Evolutionary conservation across 2,113 vertebrate species (phyloP).

Genomic region (Tragelaphus imberbis): DNA sequence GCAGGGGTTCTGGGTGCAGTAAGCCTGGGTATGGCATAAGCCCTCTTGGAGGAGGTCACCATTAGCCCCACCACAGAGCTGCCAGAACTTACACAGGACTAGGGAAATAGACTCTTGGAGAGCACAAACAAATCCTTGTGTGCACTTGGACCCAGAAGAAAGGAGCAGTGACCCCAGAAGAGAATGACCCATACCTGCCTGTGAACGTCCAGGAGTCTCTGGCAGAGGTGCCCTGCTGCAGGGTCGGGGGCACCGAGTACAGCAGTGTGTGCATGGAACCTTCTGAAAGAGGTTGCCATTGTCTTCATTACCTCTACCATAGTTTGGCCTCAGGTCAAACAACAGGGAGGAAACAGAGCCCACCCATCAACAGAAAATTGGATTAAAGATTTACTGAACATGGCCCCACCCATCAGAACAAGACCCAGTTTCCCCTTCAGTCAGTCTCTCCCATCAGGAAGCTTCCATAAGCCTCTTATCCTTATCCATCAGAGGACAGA

Average conservation of each 20-base stretch:
- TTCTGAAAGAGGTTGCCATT: background rate
- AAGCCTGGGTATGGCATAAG: background rate
- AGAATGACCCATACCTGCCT: background rate
- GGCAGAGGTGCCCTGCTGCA: background rate
- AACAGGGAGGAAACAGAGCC: background rate
- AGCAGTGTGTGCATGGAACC: background rate
- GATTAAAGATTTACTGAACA: background rate
- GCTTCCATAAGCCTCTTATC: background rate
- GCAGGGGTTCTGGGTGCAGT: no score
- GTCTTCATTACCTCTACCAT: background rate
- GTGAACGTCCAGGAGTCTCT: background rate
- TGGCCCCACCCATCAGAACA: background rate
- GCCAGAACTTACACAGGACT: background rate
- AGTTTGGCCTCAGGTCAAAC: background rate
- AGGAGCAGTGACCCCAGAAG: background rate
- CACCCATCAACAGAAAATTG: background rate
- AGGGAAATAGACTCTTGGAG: background rate
- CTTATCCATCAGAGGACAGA: background rate
- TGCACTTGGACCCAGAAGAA: background rate
- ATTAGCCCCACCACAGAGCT: background rate
- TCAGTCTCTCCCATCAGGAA: background rate
- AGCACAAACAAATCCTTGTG: background rate
- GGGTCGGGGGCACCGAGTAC: rapidly evolving
- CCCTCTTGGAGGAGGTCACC: background rate
- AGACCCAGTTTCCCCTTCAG: background rate